phyloP scores from a whole-genome alignment of 2,888 invertebrate species.

The Byasa hedistus region DNA sequence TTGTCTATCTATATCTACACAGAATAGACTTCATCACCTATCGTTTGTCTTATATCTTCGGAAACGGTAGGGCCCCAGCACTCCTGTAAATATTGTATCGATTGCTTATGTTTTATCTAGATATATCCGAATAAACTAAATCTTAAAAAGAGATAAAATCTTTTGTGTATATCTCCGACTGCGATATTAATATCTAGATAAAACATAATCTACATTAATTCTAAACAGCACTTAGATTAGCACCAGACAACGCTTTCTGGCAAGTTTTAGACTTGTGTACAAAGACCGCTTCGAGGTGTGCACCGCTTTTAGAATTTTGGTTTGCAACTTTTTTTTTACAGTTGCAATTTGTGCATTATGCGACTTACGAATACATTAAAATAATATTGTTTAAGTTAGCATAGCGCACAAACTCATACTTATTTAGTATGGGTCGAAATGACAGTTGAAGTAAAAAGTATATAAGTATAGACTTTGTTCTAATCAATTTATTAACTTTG shows the following conservation, averaged over 20 bases:
- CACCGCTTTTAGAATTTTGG: conserved; percentile 25
- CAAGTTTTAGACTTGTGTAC: conserved; percentile 25
- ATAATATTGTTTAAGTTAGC: conserved; percentile 3
- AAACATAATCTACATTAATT: conserved; percentile 10
- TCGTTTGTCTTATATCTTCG: conserved; percentile 7
- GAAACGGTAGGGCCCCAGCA: conserved; percentile 8
- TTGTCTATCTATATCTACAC: conserved; percentile 31
- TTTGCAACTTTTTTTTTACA: conserved; percentile 15
- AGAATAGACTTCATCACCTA: conserved; percentile 29
- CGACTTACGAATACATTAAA: conserved; percentile 2
- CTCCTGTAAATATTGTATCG: conserved; percentile 24
- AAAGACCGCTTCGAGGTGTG: conserved; percentile 28
- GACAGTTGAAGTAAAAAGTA: conserved; percentile 10
- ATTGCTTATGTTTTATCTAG: conserved; percentile 17
- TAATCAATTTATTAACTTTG: not conserved
- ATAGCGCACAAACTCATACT: conserved; percentile 15
- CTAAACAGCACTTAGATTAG: conserved; percentile 22
- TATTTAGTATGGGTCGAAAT: not conserved
- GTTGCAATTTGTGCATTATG: conserved; percentile 23
- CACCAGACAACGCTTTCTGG: conserved; percentile 21
- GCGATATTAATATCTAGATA: not conserved
- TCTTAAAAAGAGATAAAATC: not conserved
- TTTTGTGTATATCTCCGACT: not conserved
- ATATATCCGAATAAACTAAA: not conserved
- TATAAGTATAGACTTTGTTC: not conserved